Conservation (phyloP, 2,113 vertebrate species). For the Pseudorasbora parva region DNA sequence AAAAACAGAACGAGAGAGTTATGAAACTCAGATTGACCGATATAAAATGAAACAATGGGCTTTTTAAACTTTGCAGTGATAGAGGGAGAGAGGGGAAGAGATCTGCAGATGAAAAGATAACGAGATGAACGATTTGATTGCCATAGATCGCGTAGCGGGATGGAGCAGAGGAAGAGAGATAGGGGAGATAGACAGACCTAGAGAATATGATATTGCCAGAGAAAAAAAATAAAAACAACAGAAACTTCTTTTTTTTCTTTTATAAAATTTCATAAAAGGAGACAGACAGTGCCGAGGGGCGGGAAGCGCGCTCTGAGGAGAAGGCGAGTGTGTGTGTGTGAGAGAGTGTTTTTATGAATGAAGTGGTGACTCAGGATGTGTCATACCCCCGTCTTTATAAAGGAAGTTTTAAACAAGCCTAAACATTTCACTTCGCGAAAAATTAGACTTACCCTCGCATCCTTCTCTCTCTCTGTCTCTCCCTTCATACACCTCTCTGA, state of each 20-base stretch:
- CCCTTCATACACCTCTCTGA: constrained; percentile 62
- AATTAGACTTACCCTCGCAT: constrained; percentile 82
- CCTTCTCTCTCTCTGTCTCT: constrained; percentile 69
- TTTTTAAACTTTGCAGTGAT: constrained; percentile 71
- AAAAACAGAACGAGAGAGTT: constrained; percentile 30
- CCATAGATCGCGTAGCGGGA: constrained; percentile 67
- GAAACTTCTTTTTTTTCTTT: constrained; percentile 70
- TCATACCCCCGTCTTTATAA: constrained; percentile 86
- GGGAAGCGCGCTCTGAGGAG: constrained; percentile 62
- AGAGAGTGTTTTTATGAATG: constrained; percentile 82
- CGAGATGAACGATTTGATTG: constrained; percentile 72
- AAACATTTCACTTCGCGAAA: constrained; percentile 85
- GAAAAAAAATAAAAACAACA: constrained; percentile 73
- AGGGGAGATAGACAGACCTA: constrained; percentile 49
- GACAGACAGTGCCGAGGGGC: constrained; percentile 61
- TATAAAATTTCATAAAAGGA: constrained; percentile 58
- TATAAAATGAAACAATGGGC: constrained; percentile 75
- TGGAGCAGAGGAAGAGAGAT: constrained; percentile 73
- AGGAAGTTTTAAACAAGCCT: constrained; percentile 87
- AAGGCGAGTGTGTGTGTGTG: constrained; percentile 44
- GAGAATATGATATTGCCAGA: constrained; percentile 62
- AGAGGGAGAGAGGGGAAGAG: constrained; percentile 70
- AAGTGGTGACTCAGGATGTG: constrained; percentile 84
- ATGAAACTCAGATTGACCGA: constrained; percentile 68
- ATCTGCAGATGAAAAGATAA: constrained; percentile 74